Conservation (phyloP, 2,797 vertebrate genomes). For the Trichosurus vulpecula region DNA sequence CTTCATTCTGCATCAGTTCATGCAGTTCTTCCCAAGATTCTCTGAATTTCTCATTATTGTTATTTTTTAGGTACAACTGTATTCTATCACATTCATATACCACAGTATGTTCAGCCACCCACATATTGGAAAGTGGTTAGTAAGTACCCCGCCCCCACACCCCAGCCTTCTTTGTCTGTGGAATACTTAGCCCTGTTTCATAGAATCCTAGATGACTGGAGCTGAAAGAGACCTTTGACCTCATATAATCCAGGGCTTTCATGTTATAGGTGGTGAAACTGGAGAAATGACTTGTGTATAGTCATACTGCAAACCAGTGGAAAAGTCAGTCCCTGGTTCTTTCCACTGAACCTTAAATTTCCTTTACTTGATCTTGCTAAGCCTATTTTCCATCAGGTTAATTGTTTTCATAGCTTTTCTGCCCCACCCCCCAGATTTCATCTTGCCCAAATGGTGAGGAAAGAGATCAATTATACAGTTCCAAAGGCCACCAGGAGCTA, state of each 20-base stretch:
- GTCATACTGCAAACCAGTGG: background rate
- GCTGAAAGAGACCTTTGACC: background rate
- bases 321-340: background rate
- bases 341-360: background rate
- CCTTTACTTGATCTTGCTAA: background rate
- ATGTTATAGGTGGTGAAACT: background rate
- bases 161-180: background rate
- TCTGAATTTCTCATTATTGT: background rate
- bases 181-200: background rate
- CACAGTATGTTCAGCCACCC: no score
- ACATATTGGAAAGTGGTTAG: background rate
- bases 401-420: background rate
- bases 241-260: background rate
- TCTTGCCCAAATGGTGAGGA: background rate
- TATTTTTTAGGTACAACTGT: background rate
- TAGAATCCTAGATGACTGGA: background rate
- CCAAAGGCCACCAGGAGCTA: slow-evolving; percentile 34
- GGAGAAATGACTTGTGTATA: background rate
- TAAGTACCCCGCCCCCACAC: background rate
- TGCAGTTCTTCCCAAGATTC: background rate
- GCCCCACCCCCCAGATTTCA: background rate
- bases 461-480: background rate
- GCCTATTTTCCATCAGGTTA: background rate
- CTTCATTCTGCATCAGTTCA: background rate
- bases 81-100: background rate